These are phyloP conservation scores for Heterodera filipjevi DNA, from an alignment of 2,888 invertebrate species.

Conservation along the genomic window DNA sequence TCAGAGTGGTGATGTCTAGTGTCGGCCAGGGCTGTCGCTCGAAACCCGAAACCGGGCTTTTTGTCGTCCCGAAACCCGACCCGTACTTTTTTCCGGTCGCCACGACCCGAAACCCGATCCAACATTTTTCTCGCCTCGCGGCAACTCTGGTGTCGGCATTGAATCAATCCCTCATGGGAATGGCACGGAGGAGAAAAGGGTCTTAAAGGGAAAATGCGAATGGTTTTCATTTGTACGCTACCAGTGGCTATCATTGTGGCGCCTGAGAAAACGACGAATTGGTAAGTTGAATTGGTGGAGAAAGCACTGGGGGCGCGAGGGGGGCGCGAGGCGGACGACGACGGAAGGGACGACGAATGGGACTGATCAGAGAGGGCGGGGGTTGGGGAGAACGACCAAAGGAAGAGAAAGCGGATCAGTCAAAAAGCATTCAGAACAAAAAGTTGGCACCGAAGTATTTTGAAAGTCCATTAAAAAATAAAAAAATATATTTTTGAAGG, in stretches of 20 bases:
- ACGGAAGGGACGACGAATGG: conserved; percentile 81
- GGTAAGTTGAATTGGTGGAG: conserved; percentile 86
- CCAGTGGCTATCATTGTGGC: conserved; percentile 86
- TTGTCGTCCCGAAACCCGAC: too few species aligned
- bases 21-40: too few species aligned
- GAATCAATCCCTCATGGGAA: neutral
- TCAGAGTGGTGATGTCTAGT: conserved; percentile 90
- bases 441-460: conserved; percentile 87
- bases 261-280: conserved; percentile 98
- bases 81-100: too few species aligned
- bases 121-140: too few species aligned
- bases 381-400: too few species aligned
- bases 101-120: too few species aligned
- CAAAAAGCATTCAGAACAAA: conserved; percentile 71
- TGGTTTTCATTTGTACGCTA: conserved; percentile 76
- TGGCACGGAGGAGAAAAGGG: neutral
- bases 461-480: neutral
- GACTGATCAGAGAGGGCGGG: too few species aligned
- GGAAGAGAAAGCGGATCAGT: neutral
- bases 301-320: conserved; percentile 90
- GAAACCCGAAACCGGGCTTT: too few species aligned
- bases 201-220: neutral
- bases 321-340: conserved; percentile 89
- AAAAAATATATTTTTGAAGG: neutral
- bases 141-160: too few species aligned